phyloP scores from a whole-genome alignment of 2,113 vertebrate species.

The Phrynocephalus versicolor region DNA sequence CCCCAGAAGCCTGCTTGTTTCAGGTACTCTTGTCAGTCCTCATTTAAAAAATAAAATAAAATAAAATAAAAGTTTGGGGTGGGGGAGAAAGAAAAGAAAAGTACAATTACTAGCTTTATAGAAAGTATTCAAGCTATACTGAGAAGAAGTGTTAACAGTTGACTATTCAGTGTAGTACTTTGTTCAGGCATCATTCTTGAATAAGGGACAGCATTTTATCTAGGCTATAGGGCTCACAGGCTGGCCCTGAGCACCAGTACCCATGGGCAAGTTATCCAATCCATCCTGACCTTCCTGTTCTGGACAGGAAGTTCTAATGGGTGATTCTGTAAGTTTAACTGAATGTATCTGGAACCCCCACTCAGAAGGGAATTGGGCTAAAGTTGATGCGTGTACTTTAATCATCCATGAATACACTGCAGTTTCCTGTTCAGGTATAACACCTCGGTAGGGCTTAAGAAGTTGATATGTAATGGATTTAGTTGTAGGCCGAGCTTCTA shows the following conservation, averaged over 20 bases:
- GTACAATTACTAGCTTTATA: slow-evolving; percentile 11
- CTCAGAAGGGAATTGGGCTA: too few species aligned
- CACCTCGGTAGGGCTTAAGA: background rate
- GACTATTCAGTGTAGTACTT: slow-evolving; percentile 32
- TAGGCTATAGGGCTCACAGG: too few species aligned
- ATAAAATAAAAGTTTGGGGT: too few species aligned
- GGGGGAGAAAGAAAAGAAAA: slow-evolving; percentile 18
- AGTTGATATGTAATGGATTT: too few species aligned
- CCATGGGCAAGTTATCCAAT: background rate
- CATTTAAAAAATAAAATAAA: slow-evolving; percentile 49
- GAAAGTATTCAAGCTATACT: slow-evolving; percentile 24
- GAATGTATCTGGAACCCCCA: background rate
- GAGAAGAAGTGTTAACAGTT: slow-evolving; percentile 12
- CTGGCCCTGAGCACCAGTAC: background rate
- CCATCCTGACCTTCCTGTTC: background rate
- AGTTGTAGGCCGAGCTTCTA: too few species aligned
- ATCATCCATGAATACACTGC: too few species aligned
- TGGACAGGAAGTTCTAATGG: background rate
- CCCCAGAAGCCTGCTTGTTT: slow-evolving; percentile 43
- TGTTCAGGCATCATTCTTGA: background rate
- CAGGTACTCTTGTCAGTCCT: slow-evolving; percentile 44
- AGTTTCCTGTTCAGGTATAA: background rate
- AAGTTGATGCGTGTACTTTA: too few species aligned
- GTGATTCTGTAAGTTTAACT: background rate
- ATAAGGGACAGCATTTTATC: background rate